Conservation (phyloP, 2,113 vertebrate genomes). For the Pyrgilauda ruficollis region DNA sequence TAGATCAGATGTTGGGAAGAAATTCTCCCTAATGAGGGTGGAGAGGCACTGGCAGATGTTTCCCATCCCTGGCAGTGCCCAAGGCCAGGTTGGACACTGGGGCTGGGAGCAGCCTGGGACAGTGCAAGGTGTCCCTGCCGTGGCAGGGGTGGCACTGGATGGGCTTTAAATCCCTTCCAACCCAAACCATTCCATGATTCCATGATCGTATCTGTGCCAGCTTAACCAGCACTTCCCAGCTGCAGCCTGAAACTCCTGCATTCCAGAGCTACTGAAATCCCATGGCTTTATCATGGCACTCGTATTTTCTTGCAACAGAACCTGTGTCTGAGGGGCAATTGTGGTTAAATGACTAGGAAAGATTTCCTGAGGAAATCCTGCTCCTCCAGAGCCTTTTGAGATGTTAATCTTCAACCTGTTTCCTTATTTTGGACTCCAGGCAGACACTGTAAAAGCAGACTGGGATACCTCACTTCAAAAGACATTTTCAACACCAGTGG, state of each 20-base stretch:
- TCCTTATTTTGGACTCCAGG: constrained; percentile 48
- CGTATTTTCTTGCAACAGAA: constrained; percentile 7
- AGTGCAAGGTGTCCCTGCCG: background rate
- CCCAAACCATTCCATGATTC: background rate
- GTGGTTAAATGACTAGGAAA: constrained; percentile 5
- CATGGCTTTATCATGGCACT: background rate
- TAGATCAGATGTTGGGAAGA: background rate
- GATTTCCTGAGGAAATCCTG: constrained; percentile 37
- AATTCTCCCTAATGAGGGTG: background rate
- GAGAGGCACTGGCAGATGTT: background rate
- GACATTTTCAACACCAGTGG: constrained; percentile 52
- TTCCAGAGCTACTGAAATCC: background rate
- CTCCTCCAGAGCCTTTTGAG: constrained; percentile 5
- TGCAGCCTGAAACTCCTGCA: background rate
- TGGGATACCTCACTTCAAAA: constrained; percentile 49
- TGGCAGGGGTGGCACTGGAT: background rate
- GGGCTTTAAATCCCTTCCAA: background rate
- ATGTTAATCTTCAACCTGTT: constrained; percentile 36
- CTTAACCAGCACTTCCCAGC: background rate
- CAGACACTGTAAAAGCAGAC: background rate
- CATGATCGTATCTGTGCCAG: background rate
- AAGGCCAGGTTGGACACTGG: background rate
- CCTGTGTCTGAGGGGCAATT: background rate
- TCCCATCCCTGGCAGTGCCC: background rate
- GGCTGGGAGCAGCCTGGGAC: background rate